Evolutionary conservation across 1,140 invertebrate species (phyloP), one percentile per base, ranked within the genome.

Genomic region (Zaprionus africanus): DNA sequence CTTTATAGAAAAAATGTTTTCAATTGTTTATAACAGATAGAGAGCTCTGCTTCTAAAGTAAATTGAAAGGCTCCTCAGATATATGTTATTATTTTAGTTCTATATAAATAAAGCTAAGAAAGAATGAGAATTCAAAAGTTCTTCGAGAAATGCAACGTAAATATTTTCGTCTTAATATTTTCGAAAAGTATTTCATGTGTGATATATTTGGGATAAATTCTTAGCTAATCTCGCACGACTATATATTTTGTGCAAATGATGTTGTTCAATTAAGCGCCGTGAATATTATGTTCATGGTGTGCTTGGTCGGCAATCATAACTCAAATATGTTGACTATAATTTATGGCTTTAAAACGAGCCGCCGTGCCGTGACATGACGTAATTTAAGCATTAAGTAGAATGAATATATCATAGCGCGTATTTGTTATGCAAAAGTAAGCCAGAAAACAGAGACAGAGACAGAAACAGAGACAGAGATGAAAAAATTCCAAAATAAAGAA

Each of bases 311-410:
- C 51, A 54, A 68, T 75, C 72, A 62, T 75, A 61, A 75, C 46
- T 75, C 66, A 76, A 76, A 63, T 19, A 56, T 70, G 60, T 43
- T 74, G 65, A 61, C 57, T 38, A 57, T 74, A 57, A 74, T 68
- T 68, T 68, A 74, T 69, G 64, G 65, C 22, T 56, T 68, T 61
- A 62, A 74, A 68, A 61, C 65, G 43, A 74, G 71, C 56, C 46
- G 56, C 28, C 34, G 17, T 73, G 26, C 13, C 53, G 49, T 69
- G 46, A 64, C 28, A 62, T 77, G 76, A 79, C 59, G 71, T 73
- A 80, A 77, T 79, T 53, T 82, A 81, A 80, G 62, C 41, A 71
- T 73, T 81, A 67, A 49, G 57, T 58, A 36, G 34, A 54, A 64
- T 58, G 19, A 28, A 57, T 82, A 74, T 41, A 63, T 60, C 62